Percentiles rank a stretch among this genome's conserved stretches.
Evolutionary conservation across 92 coral and sea anemone genomes (phyloP).

Genomic region (Zoanthus sociatus): DNA sequence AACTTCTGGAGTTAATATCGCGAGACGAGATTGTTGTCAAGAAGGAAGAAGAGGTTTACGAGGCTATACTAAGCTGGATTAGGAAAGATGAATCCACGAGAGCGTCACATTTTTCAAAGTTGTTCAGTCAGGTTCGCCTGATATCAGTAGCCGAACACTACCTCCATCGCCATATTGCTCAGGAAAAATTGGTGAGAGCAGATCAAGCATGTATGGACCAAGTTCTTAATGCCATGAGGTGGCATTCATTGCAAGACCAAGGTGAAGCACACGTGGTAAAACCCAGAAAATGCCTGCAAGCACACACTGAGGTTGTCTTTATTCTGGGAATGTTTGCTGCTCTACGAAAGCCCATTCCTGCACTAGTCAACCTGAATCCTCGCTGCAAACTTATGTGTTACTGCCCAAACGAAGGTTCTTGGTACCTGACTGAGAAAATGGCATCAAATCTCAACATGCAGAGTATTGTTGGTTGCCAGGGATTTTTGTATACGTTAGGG

Average conservation of each 20-base stretch:
- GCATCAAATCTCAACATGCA: constrained; percentile 41
- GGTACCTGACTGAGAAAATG: constrained; percentile 42
- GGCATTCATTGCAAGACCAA: constrained; percentile 45
- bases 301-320: constrained; percentile 38
- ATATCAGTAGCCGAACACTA: constrained; percentile 37
- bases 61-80: constrained; percentile 41
- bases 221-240: constrained; percentile 42
- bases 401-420: constrained; percentile 40
- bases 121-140: constrained; percentile 36
- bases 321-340: constrained; percentile 50
- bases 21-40: constrained; percentile 49
- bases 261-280: constrained; percentile 36
- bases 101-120: constrained; percentile 4
- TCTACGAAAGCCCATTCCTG: constrained; percentile 40
- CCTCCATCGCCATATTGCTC: constrained; percentile 42
- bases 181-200: constrained; percentile 36
- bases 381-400: constrained; percentile 41
- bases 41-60: constrained; percentile 48
- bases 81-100: constrained; percentile 27
- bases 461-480: constrained; percentile 46
- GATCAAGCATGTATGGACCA: constrained; percentile 42
- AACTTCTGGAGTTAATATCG: constrained; percentile 34
- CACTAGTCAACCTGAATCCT: constrained; percentile 30
- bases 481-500: constrained; percentile 38
- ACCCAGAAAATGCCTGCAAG: constrained; percentile 41